phyloP scores from a whole-genome alignment of 1,140 invertebrate genomes.

The Caenorhabditis tropicalis region DNA sequence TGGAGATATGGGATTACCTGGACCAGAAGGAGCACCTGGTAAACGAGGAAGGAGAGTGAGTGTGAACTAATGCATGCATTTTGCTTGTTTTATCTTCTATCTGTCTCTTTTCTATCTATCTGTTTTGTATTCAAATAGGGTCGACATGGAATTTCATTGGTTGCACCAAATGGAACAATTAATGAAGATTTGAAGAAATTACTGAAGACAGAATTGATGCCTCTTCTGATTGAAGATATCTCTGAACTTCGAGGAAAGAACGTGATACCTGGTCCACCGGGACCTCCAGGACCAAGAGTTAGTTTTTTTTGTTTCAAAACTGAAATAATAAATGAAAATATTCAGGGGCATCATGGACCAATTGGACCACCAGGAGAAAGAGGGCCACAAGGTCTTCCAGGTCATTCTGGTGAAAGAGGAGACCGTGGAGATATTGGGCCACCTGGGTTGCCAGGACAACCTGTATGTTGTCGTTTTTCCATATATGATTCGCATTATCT shows the following conservation, averaged over 20 bases:
- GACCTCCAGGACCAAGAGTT: slow-evolving; percentile 40
- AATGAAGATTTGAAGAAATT: slow-evolving; percentile 49
- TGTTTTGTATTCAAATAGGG: slow-evolving; percentile 47
- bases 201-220: slow-evolving; percentile 58
- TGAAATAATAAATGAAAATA: background rate
- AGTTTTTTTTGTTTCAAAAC: background rate
- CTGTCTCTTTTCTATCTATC: slow-evolving; percentile 23
- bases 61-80: background rate
- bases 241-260: slow-evolving; percentile 55
- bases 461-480: background rate
- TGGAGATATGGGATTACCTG: slow-evolving; percentile 50
- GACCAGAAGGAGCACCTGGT: slow-evolving; percentile 52
- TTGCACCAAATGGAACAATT: slow-evolving; percentile 44
- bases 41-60: slow-evolving; percentile 58
- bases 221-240: slow-evolving; percentile 57
- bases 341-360: slow-evolving; percentile 45
- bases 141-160: slow-evolving; percentile 41
- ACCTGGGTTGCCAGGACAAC: slow-evolving; percentile 62
- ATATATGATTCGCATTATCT: background rate
- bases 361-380: slow-evolving; percentile 51
- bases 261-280: slow-evolving; percentile 57
- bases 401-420: slow-evolving; percentile 64
- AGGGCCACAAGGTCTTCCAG: slow-evolving; percentile 65
- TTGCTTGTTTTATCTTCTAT: background rate
- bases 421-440: slow-evolving; percentile 67